Percentiles rank a stretch among this genome's conserved stretches.
Conservation (phyloP, 2,888 invertebrate genomes). For the Laspeyria flexula region DNA sequence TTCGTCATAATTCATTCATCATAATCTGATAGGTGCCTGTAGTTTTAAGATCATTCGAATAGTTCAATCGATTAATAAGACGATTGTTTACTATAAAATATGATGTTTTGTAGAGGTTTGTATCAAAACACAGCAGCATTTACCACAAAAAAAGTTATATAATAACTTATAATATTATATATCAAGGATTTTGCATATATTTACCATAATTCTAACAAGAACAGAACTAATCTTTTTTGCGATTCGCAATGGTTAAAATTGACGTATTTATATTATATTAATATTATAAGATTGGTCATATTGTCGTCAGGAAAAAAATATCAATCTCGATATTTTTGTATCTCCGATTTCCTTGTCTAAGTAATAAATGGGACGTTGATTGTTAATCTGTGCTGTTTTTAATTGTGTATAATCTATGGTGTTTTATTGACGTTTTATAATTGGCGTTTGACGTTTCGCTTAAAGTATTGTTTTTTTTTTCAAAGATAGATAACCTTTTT, state of each 20-base stretch:
- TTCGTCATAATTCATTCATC: too few relatives aligned
- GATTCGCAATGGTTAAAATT: slow-evolving; percentile 30
- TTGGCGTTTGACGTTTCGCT: too few relatives aligned
- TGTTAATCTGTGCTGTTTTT: background rate
- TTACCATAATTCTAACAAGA: slow-evolving; percentile 9
- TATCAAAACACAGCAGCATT: too few relatives aligned
- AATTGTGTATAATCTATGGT: background rate
- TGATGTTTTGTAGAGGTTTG: too few relatives aligned
- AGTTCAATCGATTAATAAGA: too few relatives aligned
- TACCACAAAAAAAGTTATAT: too few relatives aligned
- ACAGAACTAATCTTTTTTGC: slow-evolving; percentile 16
- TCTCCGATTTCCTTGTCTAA: slow-evolving; percentile 25
- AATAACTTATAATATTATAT: slow-evolving; percentile 5
- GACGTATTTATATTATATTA: slow-evolving; percentile 3
- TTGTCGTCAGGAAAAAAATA: slow-evolving; percentile 20
- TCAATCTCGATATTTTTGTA: slow-evolving; percentile 18
- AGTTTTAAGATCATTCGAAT: too few relatives aligned
- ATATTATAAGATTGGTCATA: slow-evolving; percentile 9
- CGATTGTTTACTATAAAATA: too few relatives aligned
- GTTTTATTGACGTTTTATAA: background rate
- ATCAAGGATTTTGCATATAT: slow-evolving; percentile 4
- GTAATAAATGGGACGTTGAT: too few relatives aligned
- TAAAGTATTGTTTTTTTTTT: too few relatives aligned
- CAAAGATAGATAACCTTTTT: too few relatives aligned
- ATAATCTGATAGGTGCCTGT: too few relatives aligned